phyloP scores from a whole-genome alignment of 2,888 invertebrate species.

The Colletes collaris region DNA sequence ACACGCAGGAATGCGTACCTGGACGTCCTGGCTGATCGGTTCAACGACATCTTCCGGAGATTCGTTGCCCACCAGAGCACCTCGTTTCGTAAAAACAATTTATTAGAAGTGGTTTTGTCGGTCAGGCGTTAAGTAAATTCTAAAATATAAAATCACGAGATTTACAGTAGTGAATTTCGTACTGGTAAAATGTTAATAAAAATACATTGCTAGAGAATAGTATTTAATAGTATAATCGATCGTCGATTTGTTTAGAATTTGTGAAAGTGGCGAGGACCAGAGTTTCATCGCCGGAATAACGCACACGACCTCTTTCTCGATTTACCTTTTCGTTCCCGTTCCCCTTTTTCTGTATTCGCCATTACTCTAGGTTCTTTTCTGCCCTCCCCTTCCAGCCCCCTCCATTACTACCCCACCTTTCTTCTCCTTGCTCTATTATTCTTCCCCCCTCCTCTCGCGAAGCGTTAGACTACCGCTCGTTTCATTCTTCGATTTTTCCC shows the following conservation, averaged over 20 bases:
- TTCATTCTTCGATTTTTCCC: conserved; percentile 8
- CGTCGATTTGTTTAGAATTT: conserved; percentile 6
- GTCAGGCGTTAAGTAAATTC: too few relatives aligned
- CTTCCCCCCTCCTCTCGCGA: conserved; percentile 21
- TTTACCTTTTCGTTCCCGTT: not conserved
- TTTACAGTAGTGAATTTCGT: too few relatives aligned
- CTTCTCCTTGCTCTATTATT: conserved; percentile 34
- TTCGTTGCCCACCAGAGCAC: not conserved
- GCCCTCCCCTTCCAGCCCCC: not conserved
- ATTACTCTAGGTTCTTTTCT: conserved; percentile 24
- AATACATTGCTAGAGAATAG: too few relatives aligned
- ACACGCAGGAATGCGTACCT: conserved; percentile 9
- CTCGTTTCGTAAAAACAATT: too few relatives aligned
- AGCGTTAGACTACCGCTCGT: conserved; percentile 29
- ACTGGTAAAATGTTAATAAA: too few relatives aligned
- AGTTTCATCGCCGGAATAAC: conserved; percentile 31
- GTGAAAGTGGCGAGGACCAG: conserved; percentile 9
- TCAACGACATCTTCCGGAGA: not conserved
- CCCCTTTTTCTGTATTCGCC: conserved; percentile 27
- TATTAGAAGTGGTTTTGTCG: too few relatives aligned
- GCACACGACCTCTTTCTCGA: conserved; percentile 22
- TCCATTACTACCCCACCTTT: not conserved
- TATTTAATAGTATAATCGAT: too few relatives aligned
- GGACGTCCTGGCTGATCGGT: not conserved
- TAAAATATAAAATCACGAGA: too few relatives aligned